Evolutionary conservation across 2,113 vertebrate species (phyloP).

Genomic region (Limnothrissa miodon): DNA sequence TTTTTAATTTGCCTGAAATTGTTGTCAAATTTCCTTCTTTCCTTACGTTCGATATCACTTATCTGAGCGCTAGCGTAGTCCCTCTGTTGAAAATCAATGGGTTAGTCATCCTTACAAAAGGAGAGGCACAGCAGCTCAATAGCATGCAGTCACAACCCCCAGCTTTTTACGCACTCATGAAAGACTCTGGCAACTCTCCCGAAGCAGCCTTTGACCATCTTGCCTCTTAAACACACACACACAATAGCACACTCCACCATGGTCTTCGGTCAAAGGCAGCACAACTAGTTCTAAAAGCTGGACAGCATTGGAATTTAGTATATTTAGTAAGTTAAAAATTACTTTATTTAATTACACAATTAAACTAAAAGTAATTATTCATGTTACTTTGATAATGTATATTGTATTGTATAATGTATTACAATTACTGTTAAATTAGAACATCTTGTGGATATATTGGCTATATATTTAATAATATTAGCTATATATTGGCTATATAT

Average conservation of each 20-base stretch:
- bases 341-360: too few species aligned
- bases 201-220: not conserved
- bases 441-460: too few species aligned
- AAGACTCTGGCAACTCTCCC: constrained; percentile 33
- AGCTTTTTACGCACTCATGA: not conserved
- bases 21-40: constrained; percentile 56
- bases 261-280: not conserved
- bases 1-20: constrained; percentile 58
- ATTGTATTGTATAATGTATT: too few species aligned
- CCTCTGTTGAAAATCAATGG: constrained; percentile 60
- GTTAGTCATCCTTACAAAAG: constrained; percentile 54
- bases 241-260: not conserved
- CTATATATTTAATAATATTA: too few species aligned
- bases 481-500: too few species aligned
- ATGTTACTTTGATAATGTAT: too few species aligned
- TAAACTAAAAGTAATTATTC: too few species aligned
- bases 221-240: not conserved
- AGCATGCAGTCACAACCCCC: constrained; percentile 29
- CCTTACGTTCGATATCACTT: constrained; percentile 56
- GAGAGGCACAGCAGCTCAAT: constrained; percentile 52
- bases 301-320: too few species aligned
- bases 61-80: constrained; percentile 46
- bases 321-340: too few species aligned
- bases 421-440: too few species aligned
- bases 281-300: too few species aligned